Evolutionary conservation across 2,888 invertebrate genomes (phyloP).

Genomic region (Ornithoptera alexandrae): DNA sequence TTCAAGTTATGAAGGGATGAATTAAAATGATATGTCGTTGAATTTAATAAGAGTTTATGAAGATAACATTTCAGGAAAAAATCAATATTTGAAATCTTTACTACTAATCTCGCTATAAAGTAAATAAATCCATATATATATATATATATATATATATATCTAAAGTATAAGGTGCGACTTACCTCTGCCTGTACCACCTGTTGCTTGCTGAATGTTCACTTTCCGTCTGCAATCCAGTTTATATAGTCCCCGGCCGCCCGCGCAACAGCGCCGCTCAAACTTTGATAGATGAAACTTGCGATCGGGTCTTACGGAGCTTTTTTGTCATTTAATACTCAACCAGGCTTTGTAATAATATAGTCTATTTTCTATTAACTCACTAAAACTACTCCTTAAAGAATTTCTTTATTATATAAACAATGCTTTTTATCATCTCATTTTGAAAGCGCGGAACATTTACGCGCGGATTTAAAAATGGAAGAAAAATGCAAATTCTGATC

Average conservation of each 20-base stretch:
- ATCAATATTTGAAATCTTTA: too few species aligned
- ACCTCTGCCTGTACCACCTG: conserved; percentile 62
- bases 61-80: neutral
- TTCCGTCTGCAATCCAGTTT: conserved; percentile 47
- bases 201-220: conserved; percentile 62
- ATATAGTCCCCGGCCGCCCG: conserved; percentile 61
- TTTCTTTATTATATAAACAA: too few species aligned
- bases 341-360: too few species aligned
- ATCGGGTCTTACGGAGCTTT: neutral
- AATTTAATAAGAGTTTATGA: neutral
- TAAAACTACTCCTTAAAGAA: too few species aligned
- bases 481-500: too few species aligned
- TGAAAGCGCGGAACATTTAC: conserved; percentile 6
- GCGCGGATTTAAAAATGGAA: too few species aligned
- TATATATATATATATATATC: neutral
- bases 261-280: conserved; percentile 51
- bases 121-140: too few species aligned
- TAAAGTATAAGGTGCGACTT: conserved; percentile 38
- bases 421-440: too few species aligned
- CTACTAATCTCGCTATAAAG: too few species aligned
- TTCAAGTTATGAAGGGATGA: too few species aligned
- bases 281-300: conserved; percentile 34
- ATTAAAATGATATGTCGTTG: neutral
- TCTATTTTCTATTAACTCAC: too few species aligned
- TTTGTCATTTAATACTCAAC: neutral